These are phyloP conservation scores for Dryas iulia DNA, from an alignment of 1,140 invertebrate genomes.

Conservation along the genomic window DNA sequence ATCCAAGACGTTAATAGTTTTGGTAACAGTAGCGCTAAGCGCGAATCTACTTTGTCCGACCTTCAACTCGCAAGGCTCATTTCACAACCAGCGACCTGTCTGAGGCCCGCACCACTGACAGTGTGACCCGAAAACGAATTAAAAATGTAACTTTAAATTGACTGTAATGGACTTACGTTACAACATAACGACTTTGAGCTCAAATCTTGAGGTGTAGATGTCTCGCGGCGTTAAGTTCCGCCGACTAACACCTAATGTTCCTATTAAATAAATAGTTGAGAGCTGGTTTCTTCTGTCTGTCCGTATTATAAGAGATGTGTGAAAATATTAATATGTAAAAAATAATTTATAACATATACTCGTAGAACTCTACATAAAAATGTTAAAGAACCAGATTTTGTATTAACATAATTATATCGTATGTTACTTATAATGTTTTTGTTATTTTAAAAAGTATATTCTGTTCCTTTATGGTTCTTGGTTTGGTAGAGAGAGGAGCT, in stretches of 20 bases:
- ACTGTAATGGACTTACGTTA: not conserved
- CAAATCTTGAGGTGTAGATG: too few relatives aligned
- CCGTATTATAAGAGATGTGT: too few relatives aligned
- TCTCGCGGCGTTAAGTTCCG: not conserved
- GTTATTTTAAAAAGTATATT: not conserved
- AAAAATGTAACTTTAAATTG: not conserved
- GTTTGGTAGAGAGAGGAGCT: too few relatives aligned
- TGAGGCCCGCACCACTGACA: slow-evolving; percentile 20
- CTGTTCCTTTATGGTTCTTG: not conserved
- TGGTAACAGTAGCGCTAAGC: slow-evolving; percentile 9
- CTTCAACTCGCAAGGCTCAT: slow-evolving; percentile 38
- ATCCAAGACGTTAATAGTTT: not conserved
- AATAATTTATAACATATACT: not conserved
- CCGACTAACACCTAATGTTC: too few relatives aligned
- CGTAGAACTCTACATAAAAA: too few relatives aligned
- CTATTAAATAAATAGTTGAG: too few relatives aligned
- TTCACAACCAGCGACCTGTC: slow-evolving; percentile 26
- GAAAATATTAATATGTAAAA: too few relatives aligned
- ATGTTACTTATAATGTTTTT: not conserved
- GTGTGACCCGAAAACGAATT: slow-evolving; percentile 8
- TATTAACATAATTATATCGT: not conserved
- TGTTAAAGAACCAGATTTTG: too few relatives aligned
- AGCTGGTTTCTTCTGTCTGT: too few relatives aligned
- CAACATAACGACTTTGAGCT: too few relatives aligned
- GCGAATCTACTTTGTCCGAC: slow-evolving; percentile 53